Base-by-base conservation (phyloP, 1,140 invertebrate genomes). In the Drosophila burlai region DNA sequence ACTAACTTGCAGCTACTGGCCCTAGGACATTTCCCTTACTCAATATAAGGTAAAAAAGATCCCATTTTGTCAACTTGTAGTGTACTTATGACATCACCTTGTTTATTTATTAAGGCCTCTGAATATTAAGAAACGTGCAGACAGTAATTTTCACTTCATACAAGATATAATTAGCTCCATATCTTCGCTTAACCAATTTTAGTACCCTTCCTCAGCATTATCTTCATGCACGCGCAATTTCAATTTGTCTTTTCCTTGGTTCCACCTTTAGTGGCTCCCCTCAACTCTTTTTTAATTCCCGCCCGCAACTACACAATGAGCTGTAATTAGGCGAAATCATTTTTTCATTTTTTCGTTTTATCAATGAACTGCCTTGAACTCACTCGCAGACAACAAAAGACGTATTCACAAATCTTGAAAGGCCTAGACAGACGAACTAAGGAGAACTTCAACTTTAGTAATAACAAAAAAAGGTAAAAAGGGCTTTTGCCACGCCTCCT, bases 291-390 rank as follows among this genome's bases (percentile, higher is more conserved):
- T 60, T 47, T 59, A 42, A 42, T 59, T 50, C 29, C 36, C 52
- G 45, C 52, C 69, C 40, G 15, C 38, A 72, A 72, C 54, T 13
- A 16, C 67, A 81, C 76, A 84, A 84, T 73, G 63, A 15, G 31
- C 34, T 18, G 74, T 78, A 78, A 78, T 78, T 78, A 78, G 72
- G n/a, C 38, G 38, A 34, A 55, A 57, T 55, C 47, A 36, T 72
- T 46, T 11, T 31, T 38, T 68, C 57, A 24, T 64, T 47, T 50
- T 16, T 15, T 11, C 31, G 36, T 55, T 57, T 67, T 68, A 83
- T 76, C 76, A 77, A 76, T 80, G 84, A 86, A 86, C 84, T 63
- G 80, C 81, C 83, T 86, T 86, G 83, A 86, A 86, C 84, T 74
- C 67, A 86, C 84, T 74, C 67, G 26, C 24, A 16, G 7, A 59